Evolutionary conservation across 1,140 invertebrate species (phyloP), one percentile per base, ranked within the genome.

Genomic region (Drosophila insularis): DNA sequence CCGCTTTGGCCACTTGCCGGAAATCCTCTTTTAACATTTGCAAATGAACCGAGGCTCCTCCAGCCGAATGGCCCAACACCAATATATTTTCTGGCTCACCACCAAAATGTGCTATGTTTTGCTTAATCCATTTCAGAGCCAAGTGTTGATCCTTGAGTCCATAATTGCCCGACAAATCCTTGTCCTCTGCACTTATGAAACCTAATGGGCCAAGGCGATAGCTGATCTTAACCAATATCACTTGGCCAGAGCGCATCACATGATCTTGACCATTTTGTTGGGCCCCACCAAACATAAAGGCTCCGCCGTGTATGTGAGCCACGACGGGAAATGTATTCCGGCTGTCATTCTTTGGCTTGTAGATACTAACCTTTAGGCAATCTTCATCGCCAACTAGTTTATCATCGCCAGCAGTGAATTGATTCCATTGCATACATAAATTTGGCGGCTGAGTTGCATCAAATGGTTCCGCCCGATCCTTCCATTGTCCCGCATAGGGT

Each of bases 81-180:
- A 94, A 93, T 8, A 94, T 86, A 31, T 92, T 93, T 43, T 94
- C 89, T n/a, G 94, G 93, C 81, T 95, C 92, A 0, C 94, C 94
- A 1, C 94, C 94, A 72, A 95, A 95, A 61, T 90, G 82, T 55
- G 92, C 91, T 60, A 94, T 94, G 75, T 95, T 94, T 27, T 92
- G 92, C 90, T 90, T 92, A 2, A 95, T 91, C 95, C 95, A 96
- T 68, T 93, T 91, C 2, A 96, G 70, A 3, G 95, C 95, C 63
- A 93, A 81, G 0, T 93, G 90, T 84, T 95, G 95, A 91, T 96
- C 95, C 86, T 94, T 94, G 2, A 96, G 74, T 0, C 95, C 95
- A 40, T 92, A 93, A 90, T 95, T 95, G 1, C 95, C 95, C 2
- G 94, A 93, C 2, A 93, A 90, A 2, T 91, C 85, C 0, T 92